phyloP scores from a whole-genome alignment of 2,113 vertebrate genomes.

The Scolopax mira region DNA sequence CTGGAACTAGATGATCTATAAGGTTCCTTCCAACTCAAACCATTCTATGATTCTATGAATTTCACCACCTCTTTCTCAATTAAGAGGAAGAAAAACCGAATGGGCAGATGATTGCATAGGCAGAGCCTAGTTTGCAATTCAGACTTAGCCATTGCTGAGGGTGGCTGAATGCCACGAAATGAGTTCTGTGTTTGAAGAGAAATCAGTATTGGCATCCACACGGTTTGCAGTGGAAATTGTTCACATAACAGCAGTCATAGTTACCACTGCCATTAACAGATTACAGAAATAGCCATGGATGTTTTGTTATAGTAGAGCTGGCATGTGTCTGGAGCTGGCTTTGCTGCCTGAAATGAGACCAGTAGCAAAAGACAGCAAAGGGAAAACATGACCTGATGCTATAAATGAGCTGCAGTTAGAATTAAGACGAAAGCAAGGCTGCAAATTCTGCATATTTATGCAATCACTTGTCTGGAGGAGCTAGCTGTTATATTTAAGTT shows the following conservation, averaged over 20 bases:
- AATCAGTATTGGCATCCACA: not conserved
- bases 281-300: not conserved
- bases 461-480: slow-evolving; percentile 29
- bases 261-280: not conserved
- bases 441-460: slow-evolving; percentile 32
- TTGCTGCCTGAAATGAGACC: not conserved
- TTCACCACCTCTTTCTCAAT: not conserved
- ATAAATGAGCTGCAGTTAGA: not conserved
- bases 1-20: too few relatives aligned
- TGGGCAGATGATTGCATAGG: not conserved
- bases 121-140: not conserved
- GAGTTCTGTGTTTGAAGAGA: not conserved
- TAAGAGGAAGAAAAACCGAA: not conserved
- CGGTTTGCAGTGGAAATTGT: not conserved
- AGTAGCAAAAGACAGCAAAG: not conserved
- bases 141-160: not conserved
- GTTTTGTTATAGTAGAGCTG: not conserved
- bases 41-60: not conserved
- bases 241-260: not conserved
- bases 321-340: not conserved
- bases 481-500: slow-evolving; percentile 23
- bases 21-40: too few relatives aligned
- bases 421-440: not conserved
- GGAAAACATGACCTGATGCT: not conserved
- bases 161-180: not conserved